Base-by-base conservation (phyloP, 2,113 vertebrate genomes). In the Polyodon spathula region DNA sequence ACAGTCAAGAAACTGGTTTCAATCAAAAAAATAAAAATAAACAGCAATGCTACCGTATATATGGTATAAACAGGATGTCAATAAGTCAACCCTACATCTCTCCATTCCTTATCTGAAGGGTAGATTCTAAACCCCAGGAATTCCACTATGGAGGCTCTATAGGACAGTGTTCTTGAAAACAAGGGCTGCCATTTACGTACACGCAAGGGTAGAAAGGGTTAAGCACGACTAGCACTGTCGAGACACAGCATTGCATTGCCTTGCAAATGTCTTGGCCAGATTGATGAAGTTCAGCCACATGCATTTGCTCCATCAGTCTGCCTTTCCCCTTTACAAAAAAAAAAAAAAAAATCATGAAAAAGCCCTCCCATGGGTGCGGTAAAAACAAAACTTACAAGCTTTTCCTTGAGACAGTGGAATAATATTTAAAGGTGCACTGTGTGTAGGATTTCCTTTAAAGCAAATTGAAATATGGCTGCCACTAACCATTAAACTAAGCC, bases 351-450 rank as follows among this genome's bases (percentile, higher is more conserved):
- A 37, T 37, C 10, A 8, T 16, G 53, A n/a, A 53, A 53, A 5
- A 53, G 51, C 7, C 3, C 6, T 53, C 51, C 16, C 51, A 27
- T 15, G 14, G 53, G 53, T n/a, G 16, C 4, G 17, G 37, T 4
- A 9, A 17, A 55, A 55, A 38, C 37, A 10, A 16, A 17, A 55
- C 27, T 55, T 55, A 55, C 53, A 27, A 38, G 53, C 6, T 12
- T 55, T 16, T 55, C 53, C 53, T 55, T 55, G 7, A 55, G 15
- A 55, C 16, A 16, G 51, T 53, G 17, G 17, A 37, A 9, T 38
- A 55, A 55, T 55, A 55, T 55, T 55, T 55, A 55, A 55, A 55
- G 37, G 53, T 55, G 7, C 37, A 55, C 53, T 37, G 17, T 37
- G 37, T 55, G 8, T 8, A 55, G 15, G 37, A 37, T 55, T 55